Evolutionary conservation across 2,113 vertebrate genomes (phyloP), one percentile per base, ranked within the genome.

Genomic region (Mustela lutreola): DNA sequence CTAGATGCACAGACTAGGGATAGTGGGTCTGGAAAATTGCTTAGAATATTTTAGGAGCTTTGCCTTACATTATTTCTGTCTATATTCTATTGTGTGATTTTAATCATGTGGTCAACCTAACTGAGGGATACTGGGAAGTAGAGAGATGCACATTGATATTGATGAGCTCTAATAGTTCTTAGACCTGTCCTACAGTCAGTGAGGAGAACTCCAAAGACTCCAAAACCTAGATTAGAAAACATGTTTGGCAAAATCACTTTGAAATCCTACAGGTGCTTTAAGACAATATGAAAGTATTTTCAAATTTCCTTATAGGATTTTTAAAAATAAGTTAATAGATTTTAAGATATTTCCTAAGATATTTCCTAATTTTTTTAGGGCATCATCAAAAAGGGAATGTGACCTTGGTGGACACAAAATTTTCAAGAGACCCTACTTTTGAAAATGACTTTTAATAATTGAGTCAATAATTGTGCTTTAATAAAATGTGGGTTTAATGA

Each of bases 401-500:
- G 62, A 83, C 24, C 4, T 75, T 76, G 36, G 11, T 33, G 50
- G 24, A 50, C 11, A 67, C 7, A 91, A 89, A 91, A 58, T 85
- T 16, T 93, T 70, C 4, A 45, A 58, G 45, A 67, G 48, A 22
- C 16, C 33, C 19, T 3, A 28, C 31, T n/a, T 89, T 71, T 85
- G 50, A 71, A 94, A 85, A 92, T 3, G 80, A 7, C 48, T 76
- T 96, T 89, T 67, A 81, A 78, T 50, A 42, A 95, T 80, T 62
- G 45, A 92, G 58, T 85, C 12, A 62, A 33, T 56, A 42, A n/a
- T 48, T 76, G 2, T 26, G 11, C 26, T 93, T 86, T 78, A 53
- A 75, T 67, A 36, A 75, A 65, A 83, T 18, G 10, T 0, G 82
- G 48, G 12, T 39, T 90, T 78, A 89, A 45, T 58, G 63, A 75